Conservation (phyloP, 2,797 vertebrate genomes). For the Lagorchestes hirsutus region DNA sequence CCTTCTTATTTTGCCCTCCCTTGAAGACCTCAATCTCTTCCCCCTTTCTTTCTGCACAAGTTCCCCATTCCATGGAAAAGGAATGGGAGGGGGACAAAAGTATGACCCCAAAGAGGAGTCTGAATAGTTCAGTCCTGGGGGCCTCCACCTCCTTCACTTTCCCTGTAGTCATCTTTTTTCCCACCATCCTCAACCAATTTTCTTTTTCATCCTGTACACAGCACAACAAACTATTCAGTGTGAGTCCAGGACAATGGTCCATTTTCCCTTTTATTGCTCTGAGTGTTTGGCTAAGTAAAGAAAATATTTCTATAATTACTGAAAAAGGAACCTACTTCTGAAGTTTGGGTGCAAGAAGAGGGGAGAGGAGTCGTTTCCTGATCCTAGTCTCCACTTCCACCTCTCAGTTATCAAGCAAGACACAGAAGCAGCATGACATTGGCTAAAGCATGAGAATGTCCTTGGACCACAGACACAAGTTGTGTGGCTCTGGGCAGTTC, state of each 20-base stretch:
- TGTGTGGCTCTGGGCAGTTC: neutral
- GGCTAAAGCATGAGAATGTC: neutral
- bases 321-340: constrained; percentile 3
- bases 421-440: neutral
- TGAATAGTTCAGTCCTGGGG: neutral
- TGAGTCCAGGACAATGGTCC: neutral
- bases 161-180: neutral
- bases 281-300: neutral
- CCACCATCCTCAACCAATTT: neutral
- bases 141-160: neutral
- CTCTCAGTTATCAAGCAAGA: neutral
- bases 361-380: neutral
- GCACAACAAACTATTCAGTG: neutral
- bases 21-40: neutral
- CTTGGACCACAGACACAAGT: neutral
- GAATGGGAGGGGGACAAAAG: neutral
- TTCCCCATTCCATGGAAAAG: no score
- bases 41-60: neutral
- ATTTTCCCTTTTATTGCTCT: neutral
- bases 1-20: neutral
- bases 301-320: neutral
- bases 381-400: neutral
- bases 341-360: neutral
- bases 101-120: no score
- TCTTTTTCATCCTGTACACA: neutral